Evolutionary conservation across 2,113 vertebrate genomes (phyloP).

Genomic region (Stercorarius parasiticus): DNA sequence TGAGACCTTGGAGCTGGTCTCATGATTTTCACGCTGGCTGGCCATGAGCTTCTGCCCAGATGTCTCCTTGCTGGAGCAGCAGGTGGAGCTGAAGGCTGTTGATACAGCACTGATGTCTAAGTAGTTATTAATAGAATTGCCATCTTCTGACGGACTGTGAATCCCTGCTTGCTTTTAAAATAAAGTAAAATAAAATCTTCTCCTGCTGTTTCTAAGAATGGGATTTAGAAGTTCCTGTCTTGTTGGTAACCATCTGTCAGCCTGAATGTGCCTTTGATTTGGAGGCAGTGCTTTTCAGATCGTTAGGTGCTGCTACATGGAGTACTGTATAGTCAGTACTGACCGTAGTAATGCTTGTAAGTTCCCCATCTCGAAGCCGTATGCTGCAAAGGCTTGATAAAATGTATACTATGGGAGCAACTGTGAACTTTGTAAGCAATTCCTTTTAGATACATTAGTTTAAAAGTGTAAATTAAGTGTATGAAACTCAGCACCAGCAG

Average conservation of each 20-base stretch:
- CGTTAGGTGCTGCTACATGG: neutral
- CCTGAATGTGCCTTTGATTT: neutral
- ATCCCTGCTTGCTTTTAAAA: neutral
- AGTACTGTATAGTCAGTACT: neutral
- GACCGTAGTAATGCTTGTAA: neutral
- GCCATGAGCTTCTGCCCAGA: neutral
- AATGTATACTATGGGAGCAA: neutral
- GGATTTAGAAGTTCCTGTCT: neutral
- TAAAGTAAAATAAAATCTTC: neutral
- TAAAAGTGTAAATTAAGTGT: neutral
- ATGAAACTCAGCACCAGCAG: neutral
- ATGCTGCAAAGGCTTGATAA: neutral
- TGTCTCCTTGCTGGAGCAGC: conserved; percentile 5
- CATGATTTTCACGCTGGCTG: neutral
- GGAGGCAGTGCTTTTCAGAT: neutral
- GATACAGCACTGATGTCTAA: neutral
- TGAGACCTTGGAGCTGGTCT: neutral
- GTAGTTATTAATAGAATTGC: neutral
- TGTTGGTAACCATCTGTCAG: neutral
- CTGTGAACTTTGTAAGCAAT: neutral
- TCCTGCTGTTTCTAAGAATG: neutral
- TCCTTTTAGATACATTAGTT: neutral
- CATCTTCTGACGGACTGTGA: neutral
- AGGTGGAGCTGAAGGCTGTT: conserved; percentile 54
- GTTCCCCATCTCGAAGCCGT: neutral